Evolutionary conservation across 92 coral and sea anemone species (phyloP).

Genomic region (Zoanthus sansibaricus): DNA sequence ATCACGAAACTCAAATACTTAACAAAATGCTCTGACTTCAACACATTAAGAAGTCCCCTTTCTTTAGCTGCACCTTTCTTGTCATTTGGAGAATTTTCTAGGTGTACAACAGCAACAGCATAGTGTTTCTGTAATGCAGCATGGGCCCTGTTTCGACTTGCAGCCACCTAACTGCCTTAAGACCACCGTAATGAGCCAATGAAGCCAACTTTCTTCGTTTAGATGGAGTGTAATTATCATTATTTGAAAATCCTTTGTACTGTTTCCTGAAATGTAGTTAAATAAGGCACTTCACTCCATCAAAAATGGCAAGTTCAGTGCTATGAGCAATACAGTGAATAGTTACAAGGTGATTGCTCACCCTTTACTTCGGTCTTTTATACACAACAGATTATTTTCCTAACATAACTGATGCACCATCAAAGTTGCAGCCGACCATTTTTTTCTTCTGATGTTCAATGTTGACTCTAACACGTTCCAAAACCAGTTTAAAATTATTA

Average conservation of each 20-base stretch:
- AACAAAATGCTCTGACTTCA: conserved; percentile 39
- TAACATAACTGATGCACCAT: conserved; percentile 46
- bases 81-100: conserved; percentile 20
- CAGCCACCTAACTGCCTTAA: conserved; percentile 20
- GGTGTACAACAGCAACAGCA: conserved; percentile 30
- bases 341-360: not conserved
- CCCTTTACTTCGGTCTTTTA: not conserved
- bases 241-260: conserved; percentile 42
- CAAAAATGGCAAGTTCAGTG: conserved; percentile 38
- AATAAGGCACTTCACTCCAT: conserved; percentile 24
- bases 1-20: conserved; percentile 34
- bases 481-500: conserved; percentile 6
- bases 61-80: conserved; percentile 27
- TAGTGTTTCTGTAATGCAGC: conserved; percentile 26
- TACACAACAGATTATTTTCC: conserved; percentile 34
- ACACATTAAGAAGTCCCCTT: conserved; percentile 6
- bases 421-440: conserved; percentile 19
- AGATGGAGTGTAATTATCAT: conserved; percentile 44
- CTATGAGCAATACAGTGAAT: conserved; percentile 46
- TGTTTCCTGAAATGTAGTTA: conserved; percentile 18
- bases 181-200: not conserved
- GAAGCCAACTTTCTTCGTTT: conserved; percentile 44
- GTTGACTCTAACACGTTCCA: conserved; percentile 19
- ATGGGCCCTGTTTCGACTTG: conserved; percentile 4
- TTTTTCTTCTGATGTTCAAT: conserved; percentile 27